These are phyloP conservation scores for Plodia interpunctella DNA, from an alignment of 1,140 invertebrate species.

Conservation along the genomic window DNA sequence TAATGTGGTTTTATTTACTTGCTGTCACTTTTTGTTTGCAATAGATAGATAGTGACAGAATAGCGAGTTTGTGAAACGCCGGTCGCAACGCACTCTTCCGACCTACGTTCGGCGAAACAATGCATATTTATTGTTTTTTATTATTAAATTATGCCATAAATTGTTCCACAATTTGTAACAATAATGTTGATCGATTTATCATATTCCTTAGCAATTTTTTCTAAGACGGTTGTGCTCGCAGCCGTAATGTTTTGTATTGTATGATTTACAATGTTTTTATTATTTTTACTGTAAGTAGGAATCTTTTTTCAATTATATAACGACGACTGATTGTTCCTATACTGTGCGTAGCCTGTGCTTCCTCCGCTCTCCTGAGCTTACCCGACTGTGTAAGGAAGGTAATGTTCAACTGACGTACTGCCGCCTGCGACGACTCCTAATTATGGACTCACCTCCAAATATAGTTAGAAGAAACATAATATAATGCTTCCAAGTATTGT, in stretches of 20 bases:
- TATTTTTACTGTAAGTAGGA: constrained; percentile 37
- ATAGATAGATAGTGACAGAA: no score
- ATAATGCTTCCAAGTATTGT: no score
- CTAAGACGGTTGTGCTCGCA: constrained; percentile 27
- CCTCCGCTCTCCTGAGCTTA: constrained; percentile 12
- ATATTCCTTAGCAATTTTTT: constrained; percentile 29
- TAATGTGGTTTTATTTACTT: no score
- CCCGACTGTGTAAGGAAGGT: background rate
- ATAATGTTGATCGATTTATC: constrained; percentile 41
- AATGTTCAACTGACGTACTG: constrained; percentile 1
- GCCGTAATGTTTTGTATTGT: constrained; percentile 32
- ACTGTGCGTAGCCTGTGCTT: constrained; percentile 32
- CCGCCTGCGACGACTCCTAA: constrained; percentile 3
- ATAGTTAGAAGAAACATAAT: no score
- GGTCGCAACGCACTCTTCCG: background rate
- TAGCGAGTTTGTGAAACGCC: background rate
- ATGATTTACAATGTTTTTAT: constrained; percentile 36
- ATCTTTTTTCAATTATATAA: constrained; percentile 29
- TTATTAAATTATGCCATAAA: constrained; percentile 65
- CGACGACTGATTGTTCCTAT: constrained; percentile 46
- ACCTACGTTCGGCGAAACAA: constrained; percentile 21
- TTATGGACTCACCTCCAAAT: no score
- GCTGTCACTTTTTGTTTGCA: no score
- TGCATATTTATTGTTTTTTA: constrained; percentile 59
- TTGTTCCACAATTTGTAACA: constrained; percentile 56